Evolutionary conservation across 2,113 vertebrate genomes (phyloP), one percentile per base, ranked within the genome.

Genomic region (Marcusenius ussheri): DNA sequence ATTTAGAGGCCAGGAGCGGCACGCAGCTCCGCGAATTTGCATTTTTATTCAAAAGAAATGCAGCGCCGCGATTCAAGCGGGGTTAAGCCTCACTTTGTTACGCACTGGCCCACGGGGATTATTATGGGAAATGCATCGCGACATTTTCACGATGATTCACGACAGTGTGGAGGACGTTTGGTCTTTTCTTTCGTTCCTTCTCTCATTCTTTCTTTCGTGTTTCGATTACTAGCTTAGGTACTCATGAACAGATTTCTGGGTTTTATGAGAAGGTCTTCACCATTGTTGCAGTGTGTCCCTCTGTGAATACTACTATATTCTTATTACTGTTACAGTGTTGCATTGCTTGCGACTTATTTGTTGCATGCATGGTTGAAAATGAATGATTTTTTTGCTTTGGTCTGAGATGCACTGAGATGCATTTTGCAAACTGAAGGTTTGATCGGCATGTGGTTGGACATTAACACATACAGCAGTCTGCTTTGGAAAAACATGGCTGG

Each of bases 41-140:
- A 87, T 87, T 87, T 87, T 87, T 56, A 87, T 87, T 87, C 50
- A 42, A 39, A 56, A 53, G 49, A 87, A 87, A 51, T 39, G 46
- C 50, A 9, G 19, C 6, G 6, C 85, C 6, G 15, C 5, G 50
- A 53, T 87, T 53, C 49, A 19, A 19, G 50, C 31, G 27, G 85
- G 85, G 85, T 87, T 87, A 87, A 53, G 85, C 19, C 50, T 87
- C n/a, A 50, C 27, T 87, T n/a, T 87, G 31, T 87, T 53, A 87
- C 50, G 24, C 19, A 53, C 15, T 56, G 9, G 19, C 85, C 49
- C 85, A 21, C n/a, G 27, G 50, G 85, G 50, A 19, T 87, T 87
- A 87, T 87, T 56, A 87, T 53, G 47, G 45, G 49, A 87, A 56
- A 27, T 35, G 85, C 27, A 35, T 53, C 15, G 31, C 47, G 3